Percentiles rank a stretch among this genome's conserved stretches.
Conservation (phyloP, 2,888 invertebrate species). For the Tetramorium bicarinatum region DNA sequence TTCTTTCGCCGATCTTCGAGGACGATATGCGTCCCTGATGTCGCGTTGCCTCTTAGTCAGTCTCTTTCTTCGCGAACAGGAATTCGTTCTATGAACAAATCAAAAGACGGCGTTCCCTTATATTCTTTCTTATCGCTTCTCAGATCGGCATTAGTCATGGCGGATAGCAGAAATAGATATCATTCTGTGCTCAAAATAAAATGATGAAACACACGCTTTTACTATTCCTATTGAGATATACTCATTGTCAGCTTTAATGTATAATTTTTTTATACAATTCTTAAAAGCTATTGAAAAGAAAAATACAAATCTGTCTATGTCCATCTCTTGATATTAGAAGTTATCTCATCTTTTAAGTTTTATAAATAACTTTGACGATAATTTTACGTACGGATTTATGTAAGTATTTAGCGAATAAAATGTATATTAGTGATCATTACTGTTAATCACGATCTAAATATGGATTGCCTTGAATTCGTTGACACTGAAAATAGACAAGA, state of each 20-base stretch:
- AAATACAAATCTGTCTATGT: not conserved
- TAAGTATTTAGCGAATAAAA: not conserved
- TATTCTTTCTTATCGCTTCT: constrained; percentile 44
- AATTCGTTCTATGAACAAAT: constrained; percentile 57
- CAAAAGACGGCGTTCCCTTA: constrained; percentile 31
- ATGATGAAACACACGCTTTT: constrained; percentile 11
- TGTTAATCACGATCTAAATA: not conserved
- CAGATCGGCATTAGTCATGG: constrained; percentile 41
- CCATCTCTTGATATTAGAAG: not conserved
- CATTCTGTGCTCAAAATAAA: constrained; percentile 2
- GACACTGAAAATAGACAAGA: constrained; percentile 9
- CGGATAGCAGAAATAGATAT: constrained; percentile 33
- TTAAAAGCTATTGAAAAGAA: not conserved
- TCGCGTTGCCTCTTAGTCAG: constrained; percentile 41
- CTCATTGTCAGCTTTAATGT: not conserved
- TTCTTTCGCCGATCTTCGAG: constrained; percentile 47
- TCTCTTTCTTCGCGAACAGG: constrained; percentile 17
- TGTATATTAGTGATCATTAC: not conserved
- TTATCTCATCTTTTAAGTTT: not conserved
- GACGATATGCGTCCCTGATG: constrained; percentile 53
- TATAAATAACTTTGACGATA: not conserved
- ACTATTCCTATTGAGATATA: constrained; percentile 44
- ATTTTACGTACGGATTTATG: not conserved
- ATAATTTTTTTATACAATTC: not conserved
- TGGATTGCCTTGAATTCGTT: constrained; percentile 20